phyloP scores from a whole-genome alignment of 92 coral and sea anemone species.

The Ricordea florida region DNA sequence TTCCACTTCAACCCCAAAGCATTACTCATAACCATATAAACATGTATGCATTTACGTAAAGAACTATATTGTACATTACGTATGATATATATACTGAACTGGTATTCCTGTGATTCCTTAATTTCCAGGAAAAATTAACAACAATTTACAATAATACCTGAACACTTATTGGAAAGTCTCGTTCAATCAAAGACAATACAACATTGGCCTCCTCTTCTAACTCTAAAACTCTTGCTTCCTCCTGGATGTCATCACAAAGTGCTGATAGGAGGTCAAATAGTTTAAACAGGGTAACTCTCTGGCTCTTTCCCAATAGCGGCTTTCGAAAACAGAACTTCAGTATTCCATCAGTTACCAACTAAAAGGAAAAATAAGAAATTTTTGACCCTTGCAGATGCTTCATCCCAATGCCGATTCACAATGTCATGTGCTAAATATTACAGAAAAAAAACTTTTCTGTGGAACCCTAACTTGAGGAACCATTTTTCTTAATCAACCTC shows the following conservation, averaged over 20 bases:
- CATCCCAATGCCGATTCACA: conserved; percentile 1
- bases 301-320: conserved; percentile 20
- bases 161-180: conserved; percentile 41
- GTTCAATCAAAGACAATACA: conserved; percentile 25
- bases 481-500: conserved; percentile 8
- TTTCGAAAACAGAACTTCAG: conserved; percentile 27
- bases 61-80: conserved; percentile 5
- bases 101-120: neutral
- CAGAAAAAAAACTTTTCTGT: neutral
- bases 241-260: conserved; percentile 31
- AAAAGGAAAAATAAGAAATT: neutral
- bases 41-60: neutral
- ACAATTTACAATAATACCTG: conserved; percentile 19
- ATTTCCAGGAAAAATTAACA: too few species aligned
- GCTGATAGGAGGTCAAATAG: conserved; percentile 24
- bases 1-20: conserved; percentile 9
- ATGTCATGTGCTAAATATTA: conserved; percentile 1
- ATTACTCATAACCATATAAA: conserved; percentile 4
- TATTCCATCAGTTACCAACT: conserved; percentile 32
- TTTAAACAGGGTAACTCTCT: conserved; percentile 20
- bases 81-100: conserved; percentile 6
- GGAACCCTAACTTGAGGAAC: conserved; percentile 5
- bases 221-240: neutral
- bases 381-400: neutral
- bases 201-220: conserved; percentile 21